phyloP scores from a whole-genome alignment of 2,888 invertebrate species.

The Steromphala cineraria region DNA sequence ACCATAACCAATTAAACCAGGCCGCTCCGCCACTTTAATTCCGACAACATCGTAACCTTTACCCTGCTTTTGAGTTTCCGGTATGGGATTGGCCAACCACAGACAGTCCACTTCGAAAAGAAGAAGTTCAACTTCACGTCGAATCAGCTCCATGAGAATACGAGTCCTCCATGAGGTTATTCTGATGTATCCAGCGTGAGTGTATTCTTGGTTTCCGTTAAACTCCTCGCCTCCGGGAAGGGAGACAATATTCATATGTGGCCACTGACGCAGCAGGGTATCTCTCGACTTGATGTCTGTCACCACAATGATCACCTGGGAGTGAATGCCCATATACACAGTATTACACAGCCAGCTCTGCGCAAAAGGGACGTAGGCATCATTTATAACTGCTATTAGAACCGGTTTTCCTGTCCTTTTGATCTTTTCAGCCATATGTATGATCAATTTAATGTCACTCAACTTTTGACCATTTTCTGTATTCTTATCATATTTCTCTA shows the following conservation, averaged over 20 bases:
- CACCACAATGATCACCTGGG: constrained; percentile 53
- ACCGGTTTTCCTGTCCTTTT: constrained; percentile 37
- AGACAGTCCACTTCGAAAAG: constrained; percentile 61
- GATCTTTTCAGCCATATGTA: constrained; percentile 34
- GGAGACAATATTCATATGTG: constrained; percentile 44
- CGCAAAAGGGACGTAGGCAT: constrained; percentile 54
- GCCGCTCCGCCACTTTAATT: constrained; percentile 39
- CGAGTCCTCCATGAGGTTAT: constrained; percentile 55
- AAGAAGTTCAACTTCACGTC: constrained; percentile 45
- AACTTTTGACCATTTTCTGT: too few relatives aligned
- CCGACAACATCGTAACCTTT: constrained; percentile 47
- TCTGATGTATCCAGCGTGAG: constrained; percentile 56
- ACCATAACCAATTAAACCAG: constrained; percentile 45
- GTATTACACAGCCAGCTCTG: constrained; percentile 60
- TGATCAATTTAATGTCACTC: neutral
- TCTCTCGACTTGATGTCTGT: constrained; percentile 47
- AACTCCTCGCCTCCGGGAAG: constrained; percentile 34
- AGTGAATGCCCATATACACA: constrained; percentile 50
- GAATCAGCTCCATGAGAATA: constrained; percentile 40
- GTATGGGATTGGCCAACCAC: constrained; percentile 53
- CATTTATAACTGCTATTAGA: constrained; percentile 52
- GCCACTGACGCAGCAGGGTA: constrained; percentile 49
- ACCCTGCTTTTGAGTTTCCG: constrained; percentile 32
- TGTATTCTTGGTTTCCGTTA: constrained; percentile 51
- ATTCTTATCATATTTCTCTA: too few relatives aligned